These are phyloP conservation scores for Aegotheles bennettii DNA, from an alignment of 2,113 vertebrate species.

Conservation along the genomic window DNA sequence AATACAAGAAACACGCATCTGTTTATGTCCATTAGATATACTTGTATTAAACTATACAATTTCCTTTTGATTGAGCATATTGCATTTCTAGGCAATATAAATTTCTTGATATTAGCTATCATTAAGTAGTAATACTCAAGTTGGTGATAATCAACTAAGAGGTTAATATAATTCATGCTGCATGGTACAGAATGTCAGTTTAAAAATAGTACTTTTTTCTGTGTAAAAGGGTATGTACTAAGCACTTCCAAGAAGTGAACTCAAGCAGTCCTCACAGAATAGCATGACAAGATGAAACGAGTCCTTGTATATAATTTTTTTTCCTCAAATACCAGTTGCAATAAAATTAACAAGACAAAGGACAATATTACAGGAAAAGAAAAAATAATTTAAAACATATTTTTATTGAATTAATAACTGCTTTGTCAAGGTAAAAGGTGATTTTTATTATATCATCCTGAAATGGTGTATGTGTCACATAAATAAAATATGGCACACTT, in stretches of 20 bases:
- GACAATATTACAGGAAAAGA: background rate
- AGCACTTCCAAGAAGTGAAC: background rate
- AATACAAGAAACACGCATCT: background rate
- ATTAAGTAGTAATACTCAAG: background rate
- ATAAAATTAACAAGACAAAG: background rate
- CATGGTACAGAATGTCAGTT: background rate
- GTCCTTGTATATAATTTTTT: background rate
- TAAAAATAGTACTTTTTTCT: background rate
- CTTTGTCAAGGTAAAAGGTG: background rate
- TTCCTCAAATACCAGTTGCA: background rate
- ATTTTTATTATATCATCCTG: background rate
- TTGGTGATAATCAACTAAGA: background rate
- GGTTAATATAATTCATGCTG: constrained; percentile 15
- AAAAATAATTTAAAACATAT: background rate
- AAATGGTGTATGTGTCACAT: background rate
- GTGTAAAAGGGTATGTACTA: background rate
- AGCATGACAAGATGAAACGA: background rate
- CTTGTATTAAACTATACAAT: background rate
- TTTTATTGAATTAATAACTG: background rate
- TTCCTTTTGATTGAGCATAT: background rate
- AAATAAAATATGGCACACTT: background rate
- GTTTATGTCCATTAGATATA: background rate
- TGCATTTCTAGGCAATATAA: background rate
- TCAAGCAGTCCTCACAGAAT: background rate
- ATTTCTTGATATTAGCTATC: background rate